phyloP scores from a whole-genome alignment of 2,797 vertebrate species.

The Lophius americanus region DNA sequence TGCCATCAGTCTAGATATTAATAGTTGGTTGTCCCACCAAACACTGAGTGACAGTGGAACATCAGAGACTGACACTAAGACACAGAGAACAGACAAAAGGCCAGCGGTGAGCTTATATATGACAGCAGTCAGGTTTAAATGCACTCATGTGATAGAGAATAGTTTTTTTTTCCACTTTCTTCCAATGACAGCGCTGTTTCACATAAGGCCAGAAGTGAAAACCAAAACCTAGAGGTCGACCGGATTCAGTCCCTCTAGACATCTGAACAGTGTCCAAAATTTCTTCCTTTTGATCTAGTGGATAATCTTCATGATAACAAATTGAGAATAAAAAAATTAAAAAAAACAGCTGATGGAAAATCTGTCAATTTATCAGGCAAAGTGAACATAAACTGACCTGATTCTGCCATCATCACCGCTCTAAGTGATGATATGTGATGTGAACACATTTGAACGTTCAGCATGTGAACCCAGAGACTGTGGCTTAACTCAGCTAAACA shows the following conservation, averaged over 20 bases:
- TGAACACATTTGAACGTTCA: conserved; percentile 4
- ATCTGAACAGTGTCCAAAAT: conserved; percentile 13
- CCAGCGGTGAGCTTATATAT: background rate
- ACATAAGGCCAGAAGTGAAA: conserved; percentile 37
- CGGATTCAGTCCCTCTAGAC: conserved; percentile 36
- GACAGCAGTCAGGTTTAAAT: conserved; percentile 8
- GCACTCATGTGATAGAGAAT: conserved; percentile 31
- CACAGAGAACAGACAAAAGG: conserved; percentile 27
- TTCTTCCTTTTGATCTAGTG: conserved; percentile 9
- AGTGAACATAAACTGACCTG: background rate
- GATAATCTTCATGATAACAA: background rate
- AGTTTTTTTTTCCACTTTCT: background rate
- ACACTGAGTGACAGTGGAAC: conserved; percentile 41
- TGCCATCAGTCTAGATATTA: conserved; percentile 66
- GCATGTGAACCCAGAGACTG: background rate
- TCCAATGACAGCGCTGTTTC: background rate
- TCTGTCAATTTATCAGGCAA: background rate
- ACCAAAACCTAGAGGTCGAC: conserved; percentile 47
- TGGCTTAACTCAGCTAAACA: background rate
- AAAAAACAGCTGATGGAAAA: too few relatives aligned
- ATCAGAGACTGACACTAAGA: conserved; percentile 47
- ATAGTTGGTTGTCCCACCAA: conserved; percentile 72
- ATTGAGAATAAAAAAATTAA: too few relatives aligned
- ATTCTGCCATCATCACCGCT: background rate
- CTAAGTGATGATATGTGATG: conserved; percentile 1